Evolutionary conservation across 2,797 vertebrate genomes (phyloP), one percentile per base, ranked within the genome.

Genomic region (Adrianichthys oophorus): DNA sequence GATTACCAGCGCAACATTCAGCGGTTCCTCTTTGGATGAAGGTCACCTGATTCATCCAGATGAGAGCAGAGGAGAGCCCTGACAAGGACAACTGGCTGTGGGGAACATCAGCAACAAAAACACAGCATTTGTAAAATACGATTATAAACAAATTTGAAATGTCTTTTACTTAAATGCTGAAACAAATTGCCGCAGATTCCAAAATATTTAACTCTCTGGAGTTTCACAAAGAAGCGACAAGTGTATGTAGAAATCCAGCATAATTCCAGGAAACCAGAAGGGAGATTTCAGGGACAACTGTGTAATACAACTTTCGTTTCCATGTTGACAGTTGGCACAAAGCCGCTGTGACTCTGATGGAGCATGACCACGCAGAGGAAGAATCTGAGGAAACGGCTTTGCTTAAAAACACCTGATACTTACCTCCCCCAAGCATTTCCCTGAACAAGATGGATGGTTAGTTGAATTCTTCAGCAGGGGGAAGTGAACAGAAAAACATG

Each of bases 231-330:
- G 50, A n/a, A 18, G 21, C 56, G 17, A 32, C 18, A 15, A 24
- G 54, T 48, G 52, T 51, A 17, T n/a, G 26, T 24, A 17, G 19
- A 7, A 40, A 17, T 7, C 13, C 49, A 64, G 63, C 71, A 69
- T 75, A 64, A 78, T 66, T 76, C 13, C 62, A 41, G 21, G 29
- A 49, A 13, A 5, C 15, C 21, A 19, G 45, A 55, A 18, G 26
- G 15, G 42, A 68, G 32, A 66, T 54, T 75, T 62, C 23, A 29
- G 41, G 15, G 19, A 69, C 46, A 50, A 64, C 37, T 58, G 51
- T 43, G 48, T 64, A 44, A 37, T 69, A 68, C 78, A 71, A 41
- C 23, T 51, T 70, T 56, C 73, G 52, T 70, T 74, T 50, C 67
- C 59, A 65, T 63, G 40, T 46, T 62, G 55, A 62, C 56, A 62